A percentile compares a stretch with the other conserved stretches of the same genome.
phyloP scores from a whole-genome alignment of 2,113 vertebrate species.

The Phrynosoma platyrhinos region DNA sequence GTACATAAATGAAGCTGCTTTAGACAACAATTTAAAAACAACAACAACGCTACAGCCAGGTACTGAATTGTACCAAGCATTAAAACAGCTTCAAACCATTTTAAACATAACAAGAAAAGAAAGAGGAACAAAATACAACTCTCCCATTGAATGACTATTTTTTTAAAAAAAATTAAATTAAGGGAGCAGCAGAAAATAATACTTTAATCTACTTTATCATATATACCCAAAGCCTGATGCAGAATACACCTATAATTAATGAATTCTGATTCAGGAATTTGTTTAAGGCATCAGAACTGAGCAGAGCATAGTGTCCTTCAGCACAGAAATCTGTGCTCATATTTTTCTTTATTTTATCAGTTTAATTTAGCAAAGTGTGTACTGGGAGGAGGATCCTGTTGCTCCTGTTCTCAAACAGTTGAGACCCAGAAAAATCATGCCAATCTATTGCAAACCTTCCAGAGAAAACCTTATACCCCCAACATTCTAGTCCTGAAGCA shows the following conservation, averaged over 20 bases:
- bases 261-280: constrained; percentile 1
- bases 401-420: not conserved
- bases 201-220: not conserved
- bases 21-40: no score
- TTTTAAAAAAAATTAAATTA: no score
- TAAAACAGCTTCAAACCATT: no score
- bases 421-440: not conserved
- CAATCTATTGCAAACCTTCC: no score
- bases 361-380: not conserved
- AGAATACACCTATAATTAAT: not conserved
- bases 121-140: no score
- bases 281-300: not conserved
- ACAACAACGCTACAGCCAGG: no score
- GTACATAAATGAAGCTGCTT: no score
- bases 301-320: not conserved
- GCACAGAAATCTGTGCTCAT: not conserved
- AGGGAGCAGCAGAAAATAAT: no score
- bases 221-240: no score
- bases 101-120: no score
- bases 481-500: not conserved
- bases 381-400: not conserved
- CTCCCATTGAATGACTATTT: no score
- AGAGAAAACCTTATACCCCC: not conserved
- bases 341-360: not conserved
- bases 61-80: no score